Evolutionary conservation across 2,797 vertebrate genomes (phyloP).

Genomic region (Pseudocheirus occidentalis): DNA sequence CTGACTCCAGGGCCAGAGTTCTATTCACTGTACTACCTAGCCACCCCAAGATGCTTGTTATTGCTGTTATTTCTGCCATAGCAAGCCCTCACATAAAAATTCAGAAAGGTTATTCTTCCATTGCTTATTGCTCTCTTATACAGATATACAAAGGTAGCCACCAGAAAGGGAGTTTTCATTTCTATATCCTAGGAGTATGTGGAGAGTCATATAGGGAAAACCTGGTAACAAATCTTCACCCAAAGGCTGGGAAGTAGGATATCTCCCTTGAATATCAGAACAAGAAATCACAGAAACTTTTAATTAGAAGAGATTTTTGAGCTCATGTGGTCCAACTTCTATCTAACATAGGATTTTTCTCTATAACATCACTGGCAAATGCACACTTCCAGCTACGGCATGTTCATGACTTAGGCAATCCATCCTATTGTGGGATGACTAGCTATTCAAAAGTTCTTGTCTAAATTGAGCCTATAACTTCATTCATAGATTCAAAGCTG

Average conservation of each 20-base stretch:
- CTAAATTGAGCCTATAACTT: not conserved
- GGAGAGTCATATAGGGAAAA: not conserved
- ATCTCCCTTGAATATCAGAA: not conserved
- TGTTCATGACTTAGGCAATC: not conserved
- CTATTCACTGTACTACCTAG: too few relatives aligned
- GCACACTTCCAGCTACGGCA: not conserved
- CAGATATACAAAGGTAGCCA: not conserved
- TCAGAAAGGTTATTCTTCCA: not conserved
- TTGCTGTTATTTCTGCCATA: not conserved
- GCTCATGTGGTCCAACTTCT: not conserved
- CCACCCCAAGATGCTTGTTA: not conserved
- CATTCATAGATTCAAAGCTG: not conserved
- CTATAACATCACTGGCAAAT: not conserved
- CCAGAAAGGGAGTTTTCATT: not conserved
- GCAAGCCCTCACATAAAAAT: not conserved
- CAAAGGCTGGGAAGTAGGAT: not conserved
- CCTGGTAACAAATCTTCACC: not conserved
- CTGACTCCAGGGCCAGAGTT: too few relatives aligned
- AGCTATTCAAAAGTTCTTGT: not conserved
- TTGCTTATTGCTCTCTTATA: not conserved
- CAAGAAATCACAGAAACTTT: slow-evolving; percentile 29
- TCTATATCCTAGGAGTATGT: not conserved
- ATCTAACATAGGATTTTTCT: not conserved
- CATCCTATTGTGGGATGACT: not conserved
- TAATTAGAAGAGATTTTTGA: slow-evolving; percentile 20